Percentiles rank a stretch among this genome's conserved stretches.
Conservation (phyloP, 2,888 invertebrate species). For the Notodonta ziczac region DNA sequence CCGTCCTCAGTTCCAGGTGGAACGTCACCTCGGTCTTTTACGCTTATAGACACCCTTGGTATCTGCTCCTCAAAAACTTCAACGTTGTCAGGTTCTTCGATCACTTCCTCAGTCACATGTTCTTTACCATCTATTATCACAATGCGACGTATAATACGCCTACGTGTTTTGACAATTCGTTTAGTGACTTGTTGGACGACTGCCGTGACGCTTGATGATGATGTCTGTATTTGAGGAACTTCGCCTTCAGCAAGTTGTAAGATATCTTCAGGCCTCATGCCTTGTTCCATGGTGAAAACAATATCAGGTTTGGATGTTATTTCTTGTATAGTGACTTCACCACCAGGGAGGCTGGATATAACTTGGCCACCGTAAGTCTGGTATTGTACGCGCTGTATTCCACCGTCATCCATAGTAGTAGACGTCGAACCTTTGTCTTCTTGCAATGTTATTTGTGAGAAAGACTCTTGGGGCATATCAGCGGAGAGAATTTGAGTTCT, state of each 20-base stretch:
- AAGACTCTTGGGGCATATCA: conserved; percentile 85
- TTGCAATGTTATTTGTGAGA: conserved; percentile 88
- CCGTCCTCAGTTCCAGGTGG: conserved; percentile 58
- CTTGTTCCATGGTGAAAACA: conserved; percentile 83
- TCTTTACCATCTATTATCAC: conserved; percentile 93
- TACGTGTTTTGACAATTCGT: conserved; percentile 89
- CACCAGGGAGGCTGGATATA: conserved; percentile 86
- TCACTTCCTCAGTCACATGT: conserved; percentile 91
- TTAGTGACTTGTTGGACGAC: conserved; percentile 93
- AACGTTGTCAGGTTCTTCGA: conserved; percentile 93
- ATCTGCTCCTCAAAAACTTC: conserved; percentile 89
- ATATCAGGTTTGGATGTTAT: conserved; percentile 86
- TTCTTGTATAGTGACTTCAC: conserved; percentile 87
- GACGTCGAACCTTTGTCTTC: conserved; percentile 87
- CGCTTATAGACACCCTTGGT: conserved; percentile 88
- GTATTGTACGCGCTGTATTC: conserved; percentile 85
- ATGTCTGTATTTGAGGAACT: conserved; percentile 81
- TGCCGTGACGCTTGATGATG: conserved; percentile 90
- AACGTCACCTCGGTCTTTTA: conserved; percentile 82
- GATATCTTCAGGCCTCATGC: conserved; percentile 80
- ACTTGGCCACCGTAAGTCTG: conserved; percentile 87
- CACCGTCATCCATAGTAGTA: conserved; percentile 84
- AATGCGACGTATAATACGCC: conserved; percentile 90
- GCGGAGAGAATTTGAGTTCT: conserved; percentile 83
- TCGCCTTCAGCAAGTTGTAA: conserved; percentile 69